phyloP scores from a whole-genome alignment of 1,140 invertebrate genomes.

The Apis cerana region DNA sequence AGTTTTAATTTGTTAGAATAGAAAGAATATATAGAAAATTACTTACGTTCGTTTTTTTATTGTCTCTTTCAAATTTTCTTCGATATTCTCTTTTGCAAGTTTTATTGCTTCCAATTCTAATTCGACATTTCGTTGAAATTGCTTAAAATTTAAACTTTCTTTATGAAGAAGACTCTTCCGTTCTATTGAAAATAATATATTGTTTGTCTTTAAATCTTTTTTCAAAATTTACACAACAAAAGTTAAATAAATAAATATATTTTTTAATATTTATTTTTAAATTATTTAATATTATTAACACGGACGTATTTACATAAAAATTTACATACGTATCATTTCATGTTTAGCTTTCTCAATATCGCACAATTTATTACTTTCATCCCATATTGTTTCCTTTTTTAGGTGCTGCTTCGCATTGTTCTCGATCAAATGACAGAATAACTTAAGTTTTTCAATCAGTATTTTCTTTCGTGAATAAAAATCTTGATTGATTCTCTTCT shows the following conservation, averaged over 20 bases:
- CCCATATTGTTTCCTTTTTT: too few relatives aligned
- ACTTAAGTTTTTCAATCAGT: not conserved
- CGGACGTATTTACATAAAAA: not conserved
- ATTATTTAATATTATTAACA: too few relatives aligned
- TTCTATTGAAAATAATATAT: not conserved
- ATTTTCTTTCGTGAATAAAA: not conserved
- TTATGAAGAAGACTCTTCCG: not conserved
- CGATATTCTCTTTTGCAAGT: not conserved
- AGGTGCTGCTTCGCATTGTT: not conserved
- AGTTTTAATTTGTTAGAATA: not conserved
- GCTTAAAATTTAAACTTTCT: not conserved
- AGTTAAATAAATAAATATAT: too few relatives aligned
- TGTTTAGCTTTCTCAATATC: not conserved
- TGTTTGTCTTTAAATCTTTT: not conserved
- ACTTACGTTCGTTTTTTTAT: not conserved
- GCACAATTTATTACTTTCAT: not conserved
- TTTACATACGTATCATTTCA: conserved; percentile 6
- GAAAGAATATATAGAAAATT: too few relatives aligned
- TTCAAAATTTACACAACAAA: not conserved
- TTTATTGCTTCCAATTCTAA: not conserved
- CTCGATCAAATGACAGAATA: not conserved
- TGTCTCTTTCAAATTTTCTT: not conserved
- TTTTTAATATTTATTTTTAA: too few relatives aligned
- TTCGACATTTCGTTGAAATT: not conserved
- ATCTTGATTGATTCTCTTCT: not conserved